Conservation (phyloP, 2,113 vertebrate genomes). For the Chascanopsetta lugubris region DNA sequence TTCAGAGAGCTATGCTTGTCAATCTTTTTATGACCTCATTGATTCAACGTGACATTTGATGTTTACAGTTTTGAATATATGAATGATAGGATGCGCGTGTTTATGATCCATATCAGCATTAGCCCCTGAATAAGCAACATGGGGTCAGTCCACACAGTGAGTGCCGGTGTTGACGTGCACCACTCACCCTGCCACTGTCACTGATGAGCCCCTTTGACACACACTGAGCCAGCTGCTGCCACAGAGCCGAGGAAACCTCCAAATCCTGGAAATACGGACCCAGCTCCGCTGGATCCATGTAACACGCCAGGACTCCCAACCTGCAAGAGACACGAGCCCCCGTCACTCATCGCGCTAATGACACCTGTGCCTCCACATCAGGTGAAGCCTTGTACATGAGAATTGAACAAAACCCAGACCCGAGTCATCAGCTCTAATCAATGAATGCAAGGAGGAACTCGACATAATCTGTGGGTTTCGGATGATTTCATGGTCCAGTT, state of each 20-base stretch:
- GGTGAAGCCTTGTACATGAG: too few relatives aligned
- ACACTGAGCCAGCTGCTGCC: conserved; percentile 85
- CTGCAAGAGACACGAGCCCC: conserved; percentile 61
- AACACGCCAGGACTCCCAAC: conserved; percentile 86
- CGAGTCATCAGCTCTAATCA: neutral
- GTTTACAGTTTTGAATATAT: too few relatives aligned
- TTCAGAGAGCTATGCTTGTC: too few relatives aligned
- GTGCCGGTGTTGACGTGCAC: neutral
- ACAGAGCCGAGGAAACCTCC: conserved; percentile 75
- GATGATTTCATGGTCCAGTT: too few relatives aligned
- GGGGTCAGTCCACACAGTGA: neutral
- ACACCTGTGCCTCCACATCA: too few relatives aligned
- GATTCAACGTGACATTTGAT: too few relatives aligned
- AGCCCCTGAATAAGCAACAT: too few relatives aligned
- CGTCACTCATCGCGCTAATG: conserved; percentile 10
- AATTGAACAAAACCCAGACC: neutral
- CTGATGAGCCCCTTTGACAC: conserved; percentile 82
- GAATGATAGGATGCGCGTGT: too few relatives aligned
- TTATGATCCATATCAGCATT: too few relatives aligned
- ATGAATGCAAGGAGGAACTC: too few relatives aligned
- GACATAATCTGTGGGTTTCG: too few relatives aligned
- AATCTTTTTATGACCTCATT: too few relatives aligned
- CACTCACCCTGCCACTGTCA: conserved; percentile 83
- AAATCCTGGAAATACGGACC: conserved; percentile 77
- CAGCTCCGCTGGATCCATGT: conserved; percentile 85